Evolutionary conservation across 2,797 vertebrate genomes (phyloP), one percentile per base, ranked within the genome.

Genomic region (Hozukius guyotensis): DNA sequence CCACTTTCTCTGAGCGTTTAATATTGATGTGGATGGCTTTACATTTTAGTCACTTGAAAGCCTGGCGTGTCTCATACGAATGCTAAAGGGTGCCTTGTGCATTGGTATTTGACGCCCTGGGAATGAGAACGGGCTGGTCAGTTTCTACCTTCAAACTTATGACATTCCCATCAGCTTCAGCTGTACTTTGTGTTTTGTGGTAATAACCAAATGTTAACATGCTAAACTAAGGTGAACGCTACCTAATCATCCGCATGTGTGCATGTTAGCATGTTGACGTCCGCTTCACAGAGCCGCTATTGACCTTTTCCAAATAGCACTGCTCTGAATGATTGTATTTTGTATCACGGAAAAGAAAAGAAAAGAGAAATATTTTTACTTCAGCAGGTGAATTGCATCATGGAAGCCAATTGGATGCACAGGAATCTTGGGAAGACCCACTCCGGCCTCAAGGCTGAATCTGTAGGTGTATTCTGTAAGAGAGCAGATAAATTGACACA

Each of bases 401-500:
- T 93, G 10, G 85, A 97, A 99, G 29, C 98, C 97, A 86, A 99
- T 96, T 10, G 98, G 98, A 95, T 99, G 98, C 72, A 98, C 97
- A 11, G 98, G 97, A 88, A 99, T 99, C 69, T 94, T 96, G 8
- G 98, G 97, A 86, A 98, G 96, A 60, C 98, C 98, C 14, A 96
- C 94, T 74, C 93, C 97, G 1, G 93, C 93, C 52, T 94, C 86
- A 42, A 93, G 86, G 63, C 84, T 94, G 38, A 72, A 86, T 86
- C 97, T 95, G 85, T 96, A 97, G 3, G 93, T 96, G 65, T 99
- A 97, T 62, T 98, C 98, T 99, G 93, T 56, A 73, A 78, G 69
- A 72, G 42, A 85, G 12, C 8, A 32, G 18, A 63, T 73, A 66
- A 56, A 18, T 8, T 56, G 10, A 38, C 22, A 71, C 46, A 78